Percentiles rank a stretch among this genome's conserved stretches.
Conservation (phyloP, 2,113 vertebrate genomes). For the Eulemur macaco region DNA sequence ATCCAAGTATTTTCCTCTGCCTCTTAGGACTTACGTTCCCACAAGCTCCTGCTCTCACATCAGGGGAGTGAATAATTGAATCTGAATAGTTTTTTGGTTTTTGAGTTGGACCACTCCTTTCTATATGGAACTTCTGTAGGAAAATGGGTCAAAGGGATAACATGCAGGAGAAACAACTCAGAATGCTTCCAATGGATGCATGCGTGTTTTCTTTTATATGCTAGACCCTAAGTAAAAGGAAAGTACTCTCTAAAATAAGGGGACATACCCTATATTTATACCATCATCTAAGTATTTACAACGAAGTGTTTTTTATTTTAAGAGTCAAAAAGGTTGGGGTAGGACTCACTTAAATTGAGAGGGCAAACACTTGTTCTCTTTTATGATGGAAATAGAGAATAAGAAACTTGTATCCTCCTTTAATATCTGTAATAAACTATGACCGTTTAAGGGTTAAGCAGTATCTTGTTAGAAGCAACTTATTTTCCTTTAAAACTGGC, state of each 20-base stretch:
- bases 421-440: not conserved
- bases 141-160: slow-evolving; percentile 27
- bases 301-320: not conserved
- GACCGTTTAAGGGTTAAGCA: not conserved
- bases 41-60: not conserved
- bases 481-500: slow-evolving; percentile 45
- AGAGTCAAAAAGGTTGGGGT: not conserved
- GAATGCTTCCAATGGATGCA: not conserved
- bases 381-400: not conserved
- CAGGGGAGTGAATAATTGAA: slow-evolving; percentile 29
- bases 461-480: not conserved
- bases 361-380: not conserved
- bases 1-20: not conserved
- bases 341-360: slow-evolving; percentile 39
- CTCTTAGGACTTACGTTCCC: slow-evolving; percentile 1
- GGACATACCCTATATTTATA: not conserved
- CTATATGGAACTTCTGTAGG: not conserved
- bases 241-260: slow-evolving; percentile 6
- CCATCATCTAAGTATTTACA: not conserved
- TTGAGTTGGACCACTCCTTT: not conserved
- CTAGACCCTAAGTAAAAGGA: slow-evolving; percentile 1
- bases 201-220: not conserved
- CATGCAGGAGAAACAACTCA: not conserved
- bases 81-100: not conserved
- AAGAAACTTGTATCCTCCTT: slow-evolving; percentile 4